These are phyloP conservation scores for Azemiops feae DNA, from an alignment of 2,113 vertebrate species.

Conservation along the genomic window DNA sequence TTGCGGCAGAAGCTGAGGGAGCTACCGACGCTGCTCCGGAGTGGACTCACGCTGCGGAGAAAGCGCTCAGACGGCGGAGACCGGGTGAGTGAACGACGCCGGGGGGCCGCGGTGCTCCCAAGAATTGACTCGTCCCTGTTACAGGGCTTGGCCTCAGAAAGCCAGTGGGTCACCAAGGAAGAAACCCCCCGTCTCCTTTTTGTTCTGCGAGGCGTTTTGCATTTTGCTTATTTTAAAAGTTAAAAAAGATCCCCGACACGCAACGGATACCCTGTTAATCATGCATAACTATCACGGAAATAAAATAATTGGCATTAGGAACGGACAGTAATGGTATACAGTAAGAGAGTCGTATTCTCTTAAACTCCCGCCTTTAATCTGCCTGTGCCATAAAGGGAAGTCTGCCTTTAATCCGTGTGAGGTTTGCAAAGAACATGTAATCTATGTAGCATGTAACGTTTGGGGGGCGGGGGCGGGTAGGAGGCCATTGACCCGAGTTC, in stretches of 20 bases:
- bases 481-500: background rate
- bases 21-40: constrained; percentile 88
- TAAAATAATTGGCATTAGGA: background rate
- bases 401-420: background rate
- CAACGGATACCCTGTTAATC: background rate
- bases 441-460: background rate
- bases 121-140: background rate
- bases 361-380: background rate
- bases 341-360: background rate
- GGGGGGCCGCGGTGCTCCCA: too few relatives aligned
- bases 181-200: background rate
- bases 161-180: background rate
- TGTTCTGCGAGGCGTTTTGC: background rate
- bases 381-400: background rate
- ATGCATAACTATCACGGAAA: background rate
- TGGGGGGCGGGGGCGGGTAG: background rate
- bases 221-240: background rate
- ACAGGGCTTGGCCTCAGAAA: background rate
- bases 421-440: background rate
- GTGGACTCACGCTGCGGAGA: constrained; percentile 91
- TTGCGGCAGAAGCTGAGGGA: constrained; percentile 91
- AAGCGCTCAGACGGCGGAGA: constrained; percentile 69
- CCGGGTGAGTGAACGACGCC: constrained; percentile 60
- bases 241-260: background rate
- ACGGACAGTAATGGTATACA: background rate